These are phyloP conservation scores for Ophiodon elongatus DNA, from an alignment of 2,113 vertebrate species.

Conservation along the genomic window DNA sequence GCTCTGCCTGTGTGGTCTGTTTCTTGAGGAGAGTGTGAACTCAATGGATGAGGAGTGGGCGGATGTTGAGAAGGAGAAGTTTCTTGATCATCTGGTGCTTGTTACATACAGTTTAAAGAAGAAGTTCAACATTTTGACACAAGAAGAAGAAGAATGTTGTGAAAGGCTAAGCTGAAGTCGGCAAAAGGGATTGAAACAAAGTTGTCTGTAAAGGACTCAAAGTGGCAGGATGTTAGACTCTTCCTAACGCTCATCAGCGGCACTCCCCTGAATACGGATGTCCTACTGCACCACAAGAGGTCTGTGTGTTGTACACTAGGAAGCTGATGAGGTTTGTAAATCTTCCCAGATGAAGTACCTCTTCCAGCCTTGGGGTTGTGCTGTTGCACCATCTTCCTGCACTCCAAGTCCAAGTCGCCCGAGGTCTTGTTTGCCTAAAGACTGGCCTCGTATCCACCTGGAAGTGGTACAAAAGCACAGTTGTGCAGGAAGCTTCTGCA, in stretches of 20 bases:
- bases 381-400: constrained; percentile 45
- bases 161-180: neutral
- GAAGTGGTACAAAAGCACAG: constrained; percentile 78
- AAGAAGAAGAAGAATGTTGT: too few relatives aligned
- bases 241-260: neutral
- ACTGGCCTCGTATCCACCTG: constrained; percentile 74
- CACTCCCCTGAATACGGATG: neutral
- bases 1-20: too few relatives aligned
- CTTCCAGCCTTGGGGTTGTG: constrained; percentile 33
- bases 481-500: constrained; percentile 82
- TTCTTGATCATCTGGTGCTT: neutral
- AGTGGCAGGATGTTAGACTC: neutral
- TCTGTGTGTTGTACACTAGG: neutral
- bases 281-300: neutral
- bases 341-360: neutral
- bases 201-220: neutral
- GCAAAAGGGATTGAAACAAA: neutral
- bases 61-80: neutral
- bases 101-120: too few relatives aligned
- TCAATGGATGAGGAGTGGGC: neutral
- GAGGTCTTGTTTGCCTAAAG: constrained; percentile 38
- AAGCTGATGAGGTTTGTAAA: neutral
- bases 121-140: too few relatives aligned
- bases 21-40: too few relatives aligned
- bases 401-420: neutral